These are phyloP conservation scores for Cathartes aura DNA, from an alignment of 2,113 vertebrate species.

Conservation along the genomic window DNA sequence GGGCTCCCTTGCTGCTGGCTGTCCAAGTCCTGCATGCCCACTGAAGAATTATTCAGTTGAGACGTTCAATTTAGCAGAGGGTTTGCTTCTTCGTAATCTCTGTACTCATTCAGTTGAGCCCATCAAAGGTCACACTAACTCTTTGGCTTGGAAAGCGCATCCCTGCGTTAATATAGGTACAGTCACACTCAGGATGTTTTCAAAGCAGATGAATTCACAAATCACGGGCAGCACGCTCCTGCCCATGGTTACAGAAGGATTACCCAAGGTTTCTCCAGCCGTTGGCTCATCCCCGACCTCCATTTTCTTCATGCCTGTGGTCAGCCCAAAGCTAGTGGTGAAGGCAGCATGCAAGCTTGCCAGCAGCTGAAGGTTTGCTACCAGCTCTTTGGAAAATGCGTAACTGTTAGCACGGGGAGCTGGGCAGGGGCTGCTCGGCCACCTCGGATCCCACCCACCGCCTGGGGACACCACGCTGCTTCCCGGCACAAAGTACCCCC, in stretches of 20 bases:
- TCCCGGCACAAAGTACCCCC: neutral
- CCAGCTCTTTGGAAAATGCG: neutral
- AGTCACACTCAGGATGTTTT: neutral
- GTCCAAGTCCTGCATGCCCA: neutral
- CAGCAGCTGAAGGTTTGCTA: slow-evolving; percentile 16
- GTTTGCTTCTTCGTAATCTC: neutral
- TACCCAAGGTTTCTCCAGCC: slow-evolving; percentile 7
- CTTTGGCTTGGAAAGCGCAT: neutral
- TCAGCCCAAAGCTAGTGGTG: slow-evolving; percentile 11
- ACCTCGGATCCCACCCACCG: neutral
- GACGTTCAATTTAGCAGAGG: neutral
- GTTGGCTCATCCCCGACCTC: neutral
- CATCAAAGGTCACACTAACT: neutral
- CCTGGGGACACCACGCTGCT: neutral
- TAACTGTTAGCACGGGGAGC: neutral
- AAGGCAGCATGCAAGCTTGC: neutral
- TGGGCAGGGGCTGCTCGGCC: neutral
- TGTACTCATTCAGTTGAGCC: neutral
- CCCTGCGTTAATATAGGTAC: neutral
- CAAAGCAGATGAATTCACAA: slow-evolving; percentile 2
- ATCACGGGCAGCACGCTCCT: neutral
- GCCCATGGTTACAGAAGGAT: slow-evolving; percentile 28
- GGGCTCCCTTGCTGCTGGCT: neutral
- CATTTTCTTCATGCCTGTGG: slow-evolving; percentile 67
- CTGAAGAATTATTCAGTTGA: neutral